Conservation (phyloP, 2,888 invertebrate species). For the Seira sanloemensis region DNA sequence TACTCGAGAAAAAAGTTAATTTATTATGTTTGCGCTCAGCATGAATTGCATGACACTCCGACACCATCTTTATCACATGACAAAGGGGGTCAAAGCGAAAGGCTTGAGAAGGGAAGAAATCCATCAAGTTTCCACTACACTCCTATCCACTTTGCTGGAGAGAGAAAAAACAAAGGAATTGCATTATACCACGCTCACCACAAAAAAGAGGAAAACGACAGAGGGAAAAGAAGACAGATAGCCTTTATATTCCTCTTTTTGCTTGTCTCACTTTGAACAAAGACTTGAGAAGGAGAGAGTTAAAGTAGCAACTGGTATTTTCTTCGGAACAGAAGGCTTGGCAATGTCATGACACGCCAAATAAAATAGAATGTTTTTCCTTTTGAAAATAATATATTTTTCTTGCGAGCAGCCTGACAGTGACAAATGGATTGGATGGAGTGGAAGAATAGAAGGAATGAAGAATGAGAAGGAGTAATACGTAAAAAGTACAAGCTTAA, state of each 20-base stretch:
- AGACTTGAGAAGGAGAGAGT: no score
- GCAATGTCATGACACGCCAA: conserved; percentile 45
- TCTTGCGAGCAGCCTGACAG: no score
- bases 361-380: conserved; percentile 49
- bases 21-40: conserved; percentile 45
- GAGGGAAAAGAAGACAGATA: conserved; percentile 49
- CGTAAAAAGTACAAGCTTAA: conserved; percentile 44
- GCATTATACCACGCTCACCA: not conserved
- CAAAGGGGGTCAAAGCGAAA: conserved; percentile 33
- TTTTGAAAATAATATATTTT: conserved; percentile 44
- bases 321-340: conserved; percentile 14
- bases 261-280: no score
- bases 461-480: no score
- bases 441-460: no score
- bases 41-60: conserved; percentile 46
- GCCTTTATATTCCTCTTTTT: conserved; percentile 38
- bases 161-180: not conserved
- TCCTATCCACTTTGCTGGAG: not conserved
- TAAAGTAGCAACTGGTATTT: conserved; percentile 56
- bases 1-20: no score
- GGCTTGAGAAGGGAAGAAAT: conserved; percentile 44
- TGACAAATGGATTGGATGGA: conserved; percentile 56
- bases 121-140: conserved; percentile 49
- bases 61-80: no score
- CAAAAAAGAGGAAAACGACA: conserved; percentile 30